phyloP scores from a whole-genome alignment of 2,888 invertebrate species.

The Oxyteleia sp. region DNA sequence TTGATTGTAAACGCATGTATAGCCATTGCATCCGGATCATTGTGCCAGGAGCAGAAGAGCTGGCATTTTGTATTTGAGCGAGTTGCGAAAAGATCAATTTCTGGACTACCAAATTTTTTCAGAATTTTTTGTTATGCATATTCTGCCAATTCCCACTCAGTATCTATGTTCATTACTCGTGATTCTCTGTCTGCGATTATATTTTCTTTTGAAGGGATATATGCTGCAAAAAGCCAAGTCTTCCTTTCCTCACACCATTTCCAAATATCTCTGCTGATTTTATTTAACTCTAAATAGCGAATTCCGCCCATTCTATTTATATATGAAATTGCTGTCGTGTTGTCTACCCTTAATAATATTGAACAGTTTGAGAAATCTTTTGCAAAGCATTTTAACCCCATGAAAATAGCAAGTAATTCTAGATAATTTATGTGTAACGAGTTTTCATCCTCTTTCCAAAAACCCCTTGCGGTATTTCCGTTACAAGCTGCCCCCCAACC shows the following conservation, averaged over 20 bases:
- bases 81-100: conserved; percentile 71
- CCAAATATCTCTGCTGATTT: conserved; percentile 57
- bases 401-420: conserved; percentile 57
- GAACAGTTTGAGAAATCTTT: conserved; percentile 53
- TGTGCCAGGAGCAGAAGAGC: conserved; percentile 62
- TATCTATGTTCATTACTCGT: conserved; percentile 49
- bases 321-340: conserved; percentile 74
- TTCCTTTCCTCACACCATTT: conserved; percentile 63
- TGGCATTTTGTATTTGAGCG: conserved; percentile 71
- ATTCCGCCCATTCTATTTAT: conserved; percentile 73
- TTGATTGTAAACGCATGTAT: conserved; percentile 68
- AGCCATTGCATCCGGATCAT: conserved; percentile 69
- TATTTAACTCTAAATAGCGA: conserved; percentile 72
- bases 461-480: conserved; percentile 31
- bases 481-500: conserved; percentile 60
- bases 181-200: conserved; percentile 60
- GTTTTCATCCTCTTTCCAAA: conserved; percentile 58
- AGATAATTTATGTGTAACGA: conserved; percentile 64
- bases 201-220: conserved; percentile 63
- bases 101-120: conserved; percentile 45
- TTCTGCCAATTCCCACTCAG: too few relatives aligned
- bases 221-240: conserved; percentile 64
- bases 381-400: conserved; percentile 73
- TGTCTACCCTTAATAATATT: conserved; percentile 72
- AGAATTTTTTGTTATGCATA: too few relatives aligned